Percentiles rank a stretch among this genome's conserved stretches.
phyloP scores from a whole-genome alignment of 2,113 vertebrate genomes.

The Puffinus mauretanicus region DNA sequence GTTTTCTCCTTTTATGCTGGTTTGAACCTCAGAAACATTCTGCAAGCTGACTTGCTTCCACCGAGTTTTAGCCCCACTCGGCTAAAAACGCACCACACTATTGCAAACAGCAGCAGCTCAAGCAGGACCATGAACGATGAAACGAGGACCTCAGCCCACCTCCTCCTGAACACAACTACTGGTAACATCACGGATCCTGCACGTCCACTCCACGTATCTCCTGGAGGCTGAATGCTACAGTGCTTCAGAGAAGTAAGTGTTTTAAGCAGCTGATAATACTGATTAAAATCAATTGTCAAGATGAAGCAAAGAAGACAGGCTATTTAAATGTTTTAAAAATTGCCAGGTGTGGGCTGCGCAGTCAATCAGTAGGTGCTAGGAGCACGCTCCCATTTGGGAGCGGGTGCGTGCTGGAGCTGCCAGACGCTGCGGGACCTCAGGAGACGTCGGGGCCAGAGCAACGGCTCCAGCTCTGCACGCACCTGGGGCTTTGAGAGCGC shows the following conservation, averaged over 20 bases:
- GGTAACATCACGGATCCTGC: neutral
- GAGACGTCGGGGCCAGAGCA: fast-evolving
- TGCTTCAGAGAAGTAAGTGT: neutral
- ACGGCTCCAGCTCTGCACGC: neutral
- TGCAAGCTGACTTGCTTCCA: neutral
- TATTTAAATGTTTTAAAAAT: neutral
- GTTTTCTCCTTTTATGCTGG: neutral
- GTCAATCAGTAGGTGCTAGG: neutral
- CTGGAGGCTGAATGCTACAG: neutral
- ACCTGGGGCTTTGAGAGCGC: neutral
- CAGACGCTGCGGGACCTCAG: neutral
- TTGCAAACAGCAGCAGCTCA: neutral
- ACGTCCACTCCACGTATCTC: fast-evolving
- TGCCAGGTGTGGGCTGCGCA: neutral
- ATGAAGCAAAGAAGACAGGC: neutral
- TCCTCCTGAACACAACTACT: neutral
- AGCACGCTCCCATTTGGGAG: fast-evolving
- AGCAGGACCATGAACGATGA: neutral
- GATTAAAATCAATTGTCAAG: constrained; percentile 33
- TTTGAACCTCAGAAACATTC: neutral
- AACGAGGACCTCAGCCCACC: neutral
- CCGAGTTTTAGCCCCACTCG: too few relatives aligned
- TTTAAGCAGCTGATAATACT: neutral
- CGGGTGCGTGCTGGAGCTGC: neutral
- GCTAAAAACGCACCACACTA: neutral